A percentile compares a stretch with the other conserved stretches of the same genome.
Conservation (phyloP, 2,113 vertebrate species). For the Myrmophylax atrothorax region DNA sequence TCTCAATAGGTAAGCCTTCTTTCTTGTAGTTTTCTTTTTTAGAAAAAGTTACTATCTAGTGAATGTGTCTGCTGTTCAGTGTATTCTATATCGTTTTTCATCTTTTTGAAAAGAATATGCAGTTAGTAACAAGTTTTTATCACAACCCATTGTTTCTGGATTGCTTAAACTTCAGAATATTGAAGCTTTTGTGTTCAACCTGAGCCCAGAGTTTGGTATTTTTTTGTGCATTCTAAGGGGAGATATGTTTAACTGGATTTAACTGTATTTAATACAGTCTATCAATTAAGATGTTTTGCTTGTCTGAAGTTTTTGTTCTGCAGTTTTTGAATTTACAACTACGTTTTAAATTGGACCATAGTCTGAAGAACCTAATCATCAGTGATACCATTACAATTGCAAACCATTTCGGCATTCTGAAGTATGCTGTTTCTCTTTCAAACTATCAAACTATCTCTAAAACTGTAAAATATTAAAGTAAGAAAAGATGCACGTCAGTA, state of each 20-base stretch:
- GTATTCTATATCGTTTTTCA: neutral
- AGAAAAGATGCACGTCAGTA: neutral
- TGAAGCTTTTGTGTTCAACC: neutral
- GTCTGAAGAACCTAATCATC: neutral
- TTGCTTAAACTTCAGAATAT: neutral
- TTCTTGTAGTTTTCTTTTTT: neutral
- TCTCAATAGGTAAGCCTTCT: constrained; percentile 83
- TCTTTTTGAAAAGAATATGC: neutral
- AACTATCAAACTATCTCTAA: neutral
- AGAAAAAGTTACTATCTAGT: neutral
- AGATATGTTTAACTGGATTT: neutral
- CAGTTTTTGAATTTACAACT: neutral
- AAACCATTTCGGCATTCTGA: neutral
- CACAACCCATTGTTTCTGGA: neutral
- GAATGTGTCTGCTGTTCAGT: neutral
- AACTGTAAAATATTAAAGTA: neutral
- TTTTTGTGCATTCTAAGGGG: neutral
- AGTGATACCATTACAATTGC: neutral
- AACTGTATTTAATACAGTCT: neutral
- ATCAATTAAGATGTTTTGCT: neutral
- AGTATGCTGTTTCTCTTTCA: neutral
- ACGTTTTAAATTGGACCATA: neutral
- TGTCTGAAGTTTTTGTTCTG: neutral
- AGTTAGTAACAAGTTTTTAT: neutral
- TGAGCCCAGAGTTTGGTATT: neutral